Percentiles rank a stretch among this genome's conserved stretches.
Evolutionary conservation across 2,797 vertebrate genomes (phyloP).

Genomic region (Sphenopsis melanotis): DNA sequence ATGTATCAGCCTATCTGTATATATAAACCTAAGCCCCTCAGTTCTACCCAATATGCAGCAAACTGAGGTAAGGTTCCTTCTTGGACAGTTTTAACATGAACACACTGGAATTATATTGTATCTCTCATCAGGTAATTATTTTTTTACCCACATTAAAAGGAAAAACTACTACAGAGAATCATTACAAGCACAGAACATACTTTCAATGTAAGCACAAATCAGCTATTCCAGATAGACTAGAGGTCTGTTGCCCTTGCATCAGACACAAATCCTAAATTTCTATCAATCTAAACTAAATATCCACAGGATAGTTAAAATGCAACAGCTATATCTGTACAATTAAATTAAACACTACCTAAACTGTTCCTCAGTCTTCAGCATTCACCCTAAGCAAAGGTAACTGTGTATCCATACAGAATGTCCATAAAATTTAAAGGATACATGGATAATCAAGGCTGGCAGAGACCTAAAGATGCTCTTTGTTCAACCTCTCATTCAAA

Average conservation of each 20-base stretch:
- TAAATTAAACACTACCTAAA: not conserved
- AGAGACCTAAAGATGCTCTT: not conserved
- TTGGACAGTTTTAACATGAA: not conserved
- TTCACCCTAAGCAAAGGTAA: not conserved
- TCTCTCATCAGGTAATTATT: not conserved
- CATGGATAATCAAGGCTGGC: not conserved
- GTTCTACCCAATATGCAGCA: not conserved
- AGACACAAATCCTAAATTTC: constrained; percentile 5
- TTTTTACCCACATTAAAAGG: not conserved
- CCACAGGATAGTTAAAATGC: not conserved
- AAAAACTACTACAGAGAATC: not conserved
- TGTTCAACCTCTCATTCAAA: not conserved
- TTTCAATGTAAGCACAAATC: not conserved
- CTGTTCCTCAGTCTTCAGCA: not conserved
- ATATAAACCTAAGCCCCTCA: not conserved
- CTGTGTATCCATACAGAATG: accelerated
- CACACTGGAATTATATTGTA: not conserved
- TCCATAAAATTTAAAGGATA: not conserved
- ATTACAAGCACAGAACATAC: not conserved
- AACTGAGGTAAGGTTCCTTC: not conserved
- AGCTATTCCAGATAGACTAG: not conserved
- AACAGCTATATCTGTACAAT: not conserved
- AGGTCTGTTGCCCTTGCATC: not conserved
- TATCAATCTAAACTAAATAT: not conserved
- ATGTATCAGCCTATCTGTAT: not conserved